Conservation (phyloP, 1,140 invertebrate genomes). For the Teleopsis dalmanni region DNA sequence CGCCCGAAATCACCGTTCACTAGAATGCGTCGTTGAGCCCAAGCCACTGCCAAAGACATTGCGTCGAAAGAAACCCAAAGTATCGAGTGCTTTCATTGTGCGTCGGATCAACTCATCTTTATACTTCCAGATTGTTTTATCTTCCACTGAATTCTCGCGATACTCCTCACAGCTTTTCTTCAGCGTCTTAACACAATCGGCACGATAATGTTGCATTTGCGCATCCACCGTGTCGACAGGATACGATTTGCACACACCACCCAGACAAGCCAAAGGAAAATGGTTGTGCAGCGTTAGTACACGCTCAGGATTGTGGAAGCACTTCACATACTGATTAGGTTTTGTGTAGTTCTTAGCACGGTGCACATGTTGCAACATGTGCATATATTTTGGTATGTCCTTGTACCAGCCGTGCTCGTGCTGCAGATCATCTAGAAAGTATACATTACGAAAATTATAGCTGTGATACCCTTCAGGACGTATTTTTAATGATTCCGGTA, state of each 20-base stretch:
- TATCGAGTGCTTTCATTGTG: conserved; percentile 61
- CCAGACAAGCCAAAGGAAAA: conserved; percentile 81
- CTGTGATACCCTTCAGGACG: conserved; percentile 68
- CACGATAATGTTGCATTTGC: conserved; percentile 87
- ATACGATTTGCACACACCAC: conserved; percentile 78
- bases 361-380: conserved; percentile 91
- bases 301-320: conserved; percentile 85
- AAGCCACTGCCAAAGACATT: conserved; percentile 16
- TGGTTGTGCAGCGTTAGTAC: conserved; percentile 89
- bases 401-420: conserved; percentile 75
- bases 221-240: conserved; percentile 75
- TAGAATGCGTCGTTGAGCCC: conserved; percentile 34
- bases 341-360: conserved; percentile 86
- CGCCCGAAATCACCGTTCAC: conserved; percentile 37
- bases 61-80: conserved; percentile 62
- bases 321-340: conserved; percentile 88
- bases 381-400: conserved; percentile 81
- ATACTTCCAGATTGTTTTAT: conserved; percentile 83
- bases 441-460: conserved; percentile 89
- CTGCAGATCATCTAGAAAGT: conserved; percentile 87
- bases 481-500: conserved; percentile 59
- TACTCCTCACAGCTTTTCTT: conserved; percentile 81
- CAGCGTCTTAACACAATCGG: conserved; percentile 82
- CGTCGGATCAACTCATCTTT: conserved; percentile 65
- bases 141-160: conserved; percentile 71